Base-by-base conservation (phyloP, 2,113 vertebrate genomes). In the Ameiurus melas region DNA sequence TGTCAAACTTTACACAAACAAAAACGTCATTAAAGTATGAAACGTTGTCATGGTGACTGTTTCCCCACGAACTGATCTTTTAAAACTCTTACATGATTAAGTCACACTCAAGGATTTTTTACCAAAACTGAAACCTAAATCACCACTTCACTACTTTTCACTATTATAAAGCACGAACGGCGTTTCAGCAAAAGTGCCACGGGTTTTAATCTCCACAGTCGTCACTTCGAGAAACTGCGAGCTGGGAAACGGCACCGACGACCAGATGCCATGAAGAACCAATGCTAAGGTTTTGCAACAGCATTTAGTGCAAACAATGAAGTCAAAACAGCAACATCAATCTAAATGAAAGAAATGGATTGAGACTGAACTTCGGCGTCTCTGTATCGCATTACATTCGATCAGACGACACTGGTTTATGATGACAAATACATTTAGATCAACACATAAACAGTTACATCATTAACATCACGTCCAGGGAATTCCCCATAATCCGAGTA, bases 291-390 rank as follows among this genome's bases (percentile, higher is more conserved):
- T n/a, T 78, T 16, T 12, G 25, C 47, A 53, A 20, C n/a, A n/a
- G 75, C 47, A n/a, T 51, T 51, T 51, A 27, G 27, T 16, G 5
- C 33, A 30, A 55, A 80, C 43, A 78, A 78, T n/a, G 25, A 53
- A 78, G 5, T 79, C 27, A 55, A 57, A 80, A 53, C 78, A 80
- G 57, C 78, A 80, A 81, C n/a, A 81, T 81, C 78, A 57, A 81
- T 81, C 78, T 19, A 55, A 81, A 19, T n/a, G 51, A 57, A 57
- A 57, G n/a, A 81, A 81, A 57, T 57, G 78, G 78, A 81, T 57
- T 58, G 10, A 0, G 47, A 80, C 13, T 51, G 43, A 51, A 79
- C 17, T 16, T 25, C 2, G 2, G 47, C 0, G 3, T 81, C 36
- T 58, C 79, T 53, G 51, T 57, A 80, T 80, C 51, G n/a, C 51